phyloP scores from a whole-genome alignment of 2,888 invertebrate genomes.

The Blastobasis adustella region DNA sequence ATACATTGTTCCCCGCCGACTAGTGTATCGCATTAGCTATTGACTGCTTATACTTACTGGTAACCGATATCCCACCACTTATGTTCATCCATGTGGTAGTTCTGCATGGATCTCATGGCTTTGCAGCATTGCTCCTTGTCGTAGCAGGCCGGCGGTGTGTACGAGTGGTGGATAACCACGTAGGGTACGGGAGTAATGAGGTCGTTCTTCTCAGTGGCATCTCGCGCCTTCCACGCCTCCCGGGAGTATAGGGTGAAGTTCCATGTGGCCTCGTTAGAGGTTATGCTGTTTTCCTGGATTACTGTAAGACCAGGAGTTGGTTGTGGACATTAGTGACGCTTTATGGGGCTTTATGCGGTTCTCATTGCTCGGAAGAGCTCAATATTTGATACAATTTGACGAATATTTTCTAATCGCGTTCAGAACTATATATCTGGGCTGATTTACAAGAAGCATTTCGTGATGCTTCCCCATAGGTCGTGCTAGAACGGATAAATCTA shows the following conservation, averaged over 20 bases:
- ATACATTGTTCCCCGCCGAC: neutral
- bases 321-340: too few relatives aligned
- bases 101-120: conserved; percentile 78
- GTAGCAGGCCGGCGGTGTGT: conserved; percentile 73
- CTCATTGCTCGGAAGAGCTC: too few relatives aligned
- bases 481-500: too few relatives aligned
- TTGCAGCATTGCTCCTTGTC: conserved; percentile 55
- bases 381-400: too few relatives aligned
- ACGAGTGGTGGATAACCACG: conserved; percentile 84
- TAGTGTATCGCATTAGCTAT: neutral
- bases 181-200: conserved; percentile 77
- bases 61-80: conserved; percentile 80
- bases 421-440: too few relatives aligned
- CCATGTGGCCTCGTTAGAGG: conserved; percentile 18
- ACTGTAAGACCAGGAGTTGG: too few relatives aligned
- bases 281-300: too few relatives aligned
- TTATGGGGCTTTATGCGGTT: too few relatives aligned
- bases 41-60: conserved; percentile 35
- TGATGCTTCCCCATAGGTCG: too few relatives aligned
- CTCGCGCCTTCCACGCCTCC: conserved; percentile 76
- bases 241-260: conserved; percentile 55
- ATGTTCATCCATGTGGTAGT: conserved; percentile 70
- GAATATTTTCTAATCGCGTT: too few relatives aligned
- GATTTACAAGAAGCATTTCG: too few relatives aligned
- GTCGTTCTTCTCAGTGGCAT: conserved; percentile 52